Conservation (phyloP, 2,888 invertebrate species). For the Drosophila nigricruria region DNA sequence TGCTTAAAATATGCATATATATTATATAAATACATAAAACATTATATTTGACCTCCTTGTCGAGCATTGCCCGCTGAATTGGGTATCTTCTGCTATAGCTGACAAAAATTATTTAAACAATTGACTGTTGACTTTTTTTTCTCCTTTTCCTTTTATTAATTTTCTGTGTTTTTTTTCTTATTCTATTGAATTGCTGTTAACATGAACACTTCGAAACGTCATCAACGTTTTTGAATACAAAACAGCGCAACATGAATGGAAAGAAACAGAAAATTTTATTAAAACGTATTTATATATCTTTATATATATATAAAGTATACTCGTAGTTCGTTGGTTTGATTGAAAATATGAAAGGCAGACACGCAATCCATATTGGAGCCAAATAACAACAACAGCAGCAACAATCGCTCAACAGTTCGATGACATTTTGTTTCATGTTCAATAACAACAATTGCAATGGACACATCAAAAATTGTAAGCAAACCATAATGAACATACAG, state of each 20-base stretch:
- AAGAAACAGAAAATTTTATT: conserved; percentile 52
- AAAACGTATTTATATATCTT: conserved; percentile 41
- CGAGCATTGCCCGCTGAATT: conserved; percentile 58
- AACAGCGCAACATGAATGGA: conserved; percentile 51
- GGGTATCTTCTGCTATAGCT: conserved; percentile 44
- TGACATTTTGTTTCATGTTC: conserved; percentile 68
- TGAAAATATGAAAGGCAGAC: conserved; percentile 51
- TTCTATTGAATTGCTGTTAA: conserved; percentile 62
- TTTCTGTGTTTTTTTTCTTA: conserved; percentile 2
- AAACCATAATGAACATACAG: not conserved
- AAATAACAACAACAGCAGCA: conserved; percentile 17
- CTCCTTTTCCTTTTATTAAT: conserved; percentile 4
- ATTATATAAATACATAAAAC: conserved; percentile 13
- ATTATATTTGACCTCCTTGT: conserved; percentile 54
- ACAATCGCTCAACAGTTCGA: conserved; percentile 62
- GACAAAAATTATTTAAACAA: conserved; percentile 66
- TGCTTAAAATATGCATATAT: conserved; percentile 11
- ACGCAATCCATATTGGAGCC: conserved; percentile 62
- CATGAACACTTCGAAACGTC: conserved; percentile 52
- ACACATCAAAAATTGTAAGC: conserved; percentile 20
- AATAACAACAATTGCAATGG: conserved; percentile 67
- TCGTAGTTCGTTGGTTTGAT: conserved; percentile 20
- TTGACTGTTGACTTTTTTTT: conserved; percentile 49
- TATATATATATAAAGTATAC: conserved; percentile 8
- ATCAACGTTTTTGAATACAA: conserved; percentile 52